Conservation (phyloP, 37 sponge, comb jelly and placozoan species). For the Hexactinellida sp. region DNA sequence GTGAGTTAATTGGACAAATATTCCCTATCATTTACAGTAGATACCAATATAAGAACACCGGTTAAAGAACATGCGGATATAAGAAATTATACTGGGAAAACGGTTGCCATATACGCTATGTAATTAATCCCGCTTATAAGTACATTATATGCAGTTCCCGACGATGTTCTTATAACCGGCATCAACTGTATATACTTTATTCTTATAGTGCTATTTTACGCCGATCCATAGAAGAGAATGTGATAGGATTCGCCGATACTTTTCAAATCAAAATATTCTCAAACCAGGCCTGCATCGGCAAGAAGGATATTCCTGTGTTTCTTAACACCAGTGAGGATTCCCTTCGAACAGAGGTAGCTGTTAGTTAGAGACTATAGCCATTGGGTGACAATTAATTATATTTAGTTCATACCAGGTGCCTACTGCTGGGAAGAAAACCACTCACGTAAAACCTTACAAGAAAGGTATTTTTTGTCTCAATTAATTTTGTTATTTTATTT, state of each 20-base stretch:
- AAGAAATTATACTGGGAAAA: too few species aligned
- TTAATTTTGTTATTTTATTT: background rate
- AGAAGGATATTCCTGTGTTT: background rate
- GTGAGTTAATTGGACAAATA: background rate
- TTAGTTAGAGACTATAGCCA: too few species aligned
- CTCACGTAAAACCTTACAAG: background rate
- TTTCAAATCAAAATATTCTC: conserved; percentile 3
- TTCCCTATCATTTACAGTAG: background rate
- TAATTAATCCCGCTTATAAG: too few species aligned
- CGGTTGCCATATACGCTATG: too few species aligned
- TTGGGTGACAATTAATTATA: too few species aligned
- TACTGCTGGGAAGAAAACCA: background rate
- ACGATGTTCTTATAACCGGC: background rate
- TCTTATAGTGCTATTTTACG: background rate
- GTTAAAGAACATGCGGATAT: too few species aligned
- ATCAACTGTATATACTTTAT: too few species aligned
- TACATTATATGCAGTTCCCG: background rate
- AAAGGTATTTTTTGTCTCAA: background rate
- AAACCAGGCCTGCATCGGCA: background rate
- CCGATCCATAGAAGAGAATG: background rate
- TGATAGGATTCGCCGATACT: background rate
- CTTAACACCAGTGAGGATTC: background rate
- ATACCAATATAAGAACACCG: background rate
- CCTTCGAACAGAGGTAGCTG: background rate
- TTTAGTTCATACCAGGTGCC: background rate